phyloP scores from a whole-genome alignment of 2,113 vertebrate species.

The Chaetodon trifascialis region DNA sequence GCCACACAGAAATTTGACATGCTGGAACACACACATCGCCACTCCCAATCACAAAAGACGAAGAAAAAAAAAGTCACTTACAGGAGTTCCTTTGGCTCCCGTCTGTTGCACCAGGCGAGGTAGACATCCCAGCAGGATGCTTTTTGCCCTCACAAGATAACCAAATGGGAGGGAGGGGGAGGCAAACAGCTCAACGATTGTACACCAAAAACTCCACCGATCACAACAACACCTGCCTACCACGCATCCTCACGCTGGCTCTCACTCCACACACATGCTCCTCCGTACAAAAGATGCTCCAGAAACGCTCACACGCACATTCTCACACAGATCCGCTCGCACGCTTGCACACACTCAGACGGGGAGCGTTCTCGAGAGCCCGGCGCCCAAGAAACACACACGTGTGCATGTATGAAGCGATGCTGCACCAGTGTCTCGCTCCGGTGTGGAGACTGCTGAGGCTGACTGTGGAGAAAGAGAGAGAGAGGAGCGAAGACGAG shows the following conservation, averaged over 20 bases:
- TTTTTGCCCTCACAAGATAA: constrained; percentile 57
- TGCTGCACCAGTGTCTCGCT: constrained; percentile 57
- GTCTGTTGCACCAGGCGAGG: constrained; percentile 68
- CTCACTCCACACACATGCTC: constrained; percentile 66
- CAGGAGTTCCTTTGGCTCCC: constrained; percentile 79
- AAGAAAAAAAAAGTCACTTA: constrained; percentile 60
- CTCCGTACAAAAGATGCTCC: constrained; percentile 47
- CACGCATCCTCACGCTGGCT: constrained; percentile 67
- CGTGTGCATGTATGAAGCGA: constrained; percentile 39
- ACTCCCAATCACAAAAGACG: constrained; percentile 22
- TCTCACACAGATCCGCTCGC: constrained; percentile 26
- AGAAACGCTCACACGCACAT: constrained; percentile 42
- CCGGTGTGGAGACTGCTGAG: constrained; percentile 50
- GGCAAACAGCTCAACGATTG: constrained; percentile 44
- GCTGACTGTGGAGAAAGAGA: constrained; percentile 43
- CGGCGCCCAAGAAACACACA: neutral
- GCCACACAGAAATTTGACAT: neutral
- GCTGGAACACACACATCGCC: constrained; percentile 11
- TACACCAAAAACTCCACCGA: constrained; percentile 70
- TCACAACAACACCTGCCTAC: constrained; percentile 74
- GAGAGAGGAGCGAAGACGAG: constrained; percentile 52
- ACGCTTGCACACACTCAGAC: constrained; percentile 5
- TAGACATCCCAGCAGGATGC: constrained; percentile 77
- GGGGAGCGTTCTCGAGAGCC: constrained; percentile 1
- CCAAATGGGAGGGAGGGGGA: constrained; percentile 35